Evolutionary conservation across 2,888 invertebrate species (phyloP).

Genomic region (Lepidochitona cinerea): DNA sequence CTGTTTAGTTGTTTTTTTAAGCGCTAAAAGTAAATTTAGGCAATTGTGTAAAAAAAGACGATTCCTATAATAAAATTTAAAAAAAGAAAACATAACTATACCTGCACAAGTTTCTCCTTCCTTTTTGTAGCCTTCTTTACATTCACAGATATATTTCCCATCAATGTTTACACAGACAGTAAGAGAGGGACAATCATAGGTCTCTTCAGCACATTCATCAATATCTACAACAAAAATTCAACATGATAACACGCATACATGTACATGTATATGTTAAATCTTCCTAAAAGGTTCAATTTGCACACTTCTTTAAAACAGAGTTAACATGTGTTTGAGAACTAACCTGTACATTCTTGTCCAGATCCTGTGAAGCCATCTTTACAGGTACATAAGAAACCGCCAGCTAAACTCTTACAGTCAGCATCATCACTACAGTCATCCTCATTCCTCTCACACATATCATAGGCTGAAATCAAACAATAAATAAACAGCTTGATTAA

Average conservation of each 20-base stretch:
- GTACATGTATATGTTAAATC: too few species aligned
- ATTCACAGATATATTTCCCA: slow-evolving; percentile 15
- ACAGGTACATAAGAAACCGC: slow-evolving; percentile 14
- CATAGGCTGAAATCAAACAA: background rate
- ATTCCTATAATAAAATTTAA: too few species aligned
- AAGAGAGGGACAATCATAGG: slow-evolving; percentile 3
- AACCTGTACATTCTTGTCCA: slow-evolving; percentile 13
- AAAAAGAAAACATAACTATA: background rate
- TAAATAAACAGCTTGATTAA: too few species aligned
- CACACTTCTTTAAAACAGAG: too few species aligned
- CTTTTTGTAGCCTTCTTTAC: slow-evolving; percentile 2
- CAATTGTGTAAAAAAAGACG: too few species aligned
- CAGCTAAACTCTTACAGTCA: slow-evolving; percentile 24
- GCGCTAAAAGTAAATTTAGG: too few species aligned
- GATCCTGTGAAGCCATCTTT: slow-evolving; percentile 14
- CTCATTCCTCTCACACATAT: background rate
- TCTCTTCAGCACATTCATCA: slow-evolving; percentile 14
- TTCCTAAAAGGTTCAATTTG: too few species aligned
- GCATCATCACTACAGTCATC: slow-evolving; percentile 13
- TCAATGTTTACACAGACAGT: slow-evolving; percentile 13
- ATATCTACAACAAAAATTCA: slow-evolving; percentile 10
- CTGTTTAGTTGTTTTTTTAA: too few species aligned
- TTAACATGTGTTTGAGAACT: too few species aligned
- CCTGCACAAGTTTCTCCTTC: slow-evolving; percentile 1
- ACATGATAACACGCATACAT: too few species aligned